Base-by-base conservation (phyloP, 2,113 vertebrate genomes). In the Epinephelus lanceolatus region DNA sequence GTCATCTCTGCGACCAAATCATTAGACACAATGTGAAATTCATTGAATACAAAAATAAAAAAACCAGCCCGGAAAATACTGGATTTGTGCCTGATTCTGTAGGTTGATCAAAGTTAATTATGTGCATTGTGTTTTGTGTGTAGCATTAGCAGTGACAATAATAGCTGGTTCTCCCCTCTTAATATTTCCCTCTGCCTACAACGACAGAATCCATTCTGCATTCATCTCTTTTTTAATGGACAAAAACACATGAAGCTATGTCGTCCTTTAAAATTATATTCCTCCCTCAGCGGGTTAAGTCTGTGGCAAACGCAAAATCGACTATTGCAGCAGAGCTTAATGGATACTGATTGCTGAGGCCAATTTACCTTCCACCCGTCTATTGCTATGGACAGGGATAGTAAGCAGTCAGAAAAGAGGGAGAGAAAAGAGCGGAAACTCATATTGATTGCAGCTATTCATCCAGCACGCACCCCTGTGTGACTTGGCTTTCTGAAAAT, bases 381-480 rank as follows among this genome's bases (percentile, higher is more conserved):
- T 71, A 11, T 33, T 61, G 73, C 63, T 27, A 0, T 27, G 25
- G 81, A 76, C 78, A 17, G 53, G 30, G 27, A 72, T 37, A 17
- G 74, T 55, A 30, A 25, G 65, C 76, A 83, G 80, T 74, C 82
- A 85, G 18, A 59, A 21, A 47, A 30, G 3, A 78, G 49, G 63
- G 23, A 37, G 18, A 49, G 14, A 61, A 49, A 57, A 56, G 15
- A 71, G 37, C 0, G 4, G 21, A 88, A 87, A 90, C 83, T 56
- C 56, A 65, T 76, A 87, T 75, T 73, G 85, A 92, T 93, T 79
- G 85, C 76, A 14, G 79, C 70, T 72, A 85, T 87, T 86, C 70
- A 83, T 84, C 86, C 53, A 23, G 40, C 47, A 7, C 14, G 47
- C 78, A 6, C 37, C 55, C 37, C 66, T 12, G 59, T 30, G 76